Conservation (phyloP, 1,140 invertebrate genomes). For the Bursaphelenchus mucronatus region DNA sequence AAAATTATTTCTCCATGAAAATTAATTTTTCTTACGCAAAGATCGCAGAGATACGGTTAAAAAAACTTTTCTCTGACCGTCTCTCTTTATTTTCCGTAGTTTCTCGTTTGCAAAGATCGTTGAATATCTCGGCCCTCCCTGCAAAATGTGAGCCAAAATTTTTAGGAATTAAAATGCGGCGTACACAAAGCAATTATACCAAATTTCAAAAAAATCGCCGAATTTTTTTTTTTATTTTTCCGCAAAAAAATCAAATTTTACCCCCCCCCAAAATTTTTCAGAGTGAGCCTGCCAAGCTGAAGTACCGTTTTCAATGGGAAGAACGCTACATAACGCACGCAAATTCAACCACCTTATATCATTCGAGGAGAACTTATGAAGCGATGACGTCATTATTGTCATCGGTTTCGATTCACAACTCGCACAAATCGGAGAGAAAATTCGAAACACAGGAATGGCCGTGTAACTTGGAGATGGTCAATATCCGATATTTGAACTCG, state of each 20-base stretch:
- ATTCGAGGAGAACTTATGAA: conserved; percentile 20
- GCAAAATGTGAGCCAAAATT: too few species aligned
- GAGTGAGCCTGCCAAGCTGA: conserved; percentile 11
- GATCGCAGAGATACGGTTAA: too few species aligned
- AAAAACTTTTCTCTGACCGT: too few species aligned
- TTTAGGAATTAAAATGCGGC: too few species aligned
- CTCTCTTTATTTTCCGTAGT: too few species aligned
- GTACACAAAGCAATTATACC: too few species aligned
- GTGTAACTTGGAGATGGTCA: conserved; percentile 22
- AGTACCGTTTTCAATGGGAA: conserved; percentile 4
- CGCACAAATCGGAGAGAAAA: conserved; percentile 7
- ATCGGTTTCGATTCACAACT: conserved; percentile 8
- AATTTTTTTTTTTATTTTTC: not conserved
- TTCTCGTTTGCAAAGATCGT: too few species aligned
- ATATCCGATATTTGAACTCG: conserved; percentile 3
- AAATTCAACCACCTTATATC: conserved; percentile 8
- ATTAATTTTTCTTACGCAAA: too few species aligned
- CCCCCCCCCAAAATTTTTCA: not conserved
- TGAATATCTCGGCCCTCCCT: too few species aligned
- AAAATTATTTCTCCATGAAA: too few species aligned
- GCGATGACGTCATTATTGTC: conserved; percentile 15
- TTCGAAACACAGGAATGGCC: conserved; percentile 17
- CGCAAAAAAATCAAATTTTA: too few species aligned
- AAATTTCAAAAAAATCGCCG: not conserved
- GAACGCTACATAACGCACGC: conserved; percentile 16